Evolutionary conservation across 2,113 vertebrate genomes (phyloP).

Genomic region (Corythornis vintsioides): DNA sequence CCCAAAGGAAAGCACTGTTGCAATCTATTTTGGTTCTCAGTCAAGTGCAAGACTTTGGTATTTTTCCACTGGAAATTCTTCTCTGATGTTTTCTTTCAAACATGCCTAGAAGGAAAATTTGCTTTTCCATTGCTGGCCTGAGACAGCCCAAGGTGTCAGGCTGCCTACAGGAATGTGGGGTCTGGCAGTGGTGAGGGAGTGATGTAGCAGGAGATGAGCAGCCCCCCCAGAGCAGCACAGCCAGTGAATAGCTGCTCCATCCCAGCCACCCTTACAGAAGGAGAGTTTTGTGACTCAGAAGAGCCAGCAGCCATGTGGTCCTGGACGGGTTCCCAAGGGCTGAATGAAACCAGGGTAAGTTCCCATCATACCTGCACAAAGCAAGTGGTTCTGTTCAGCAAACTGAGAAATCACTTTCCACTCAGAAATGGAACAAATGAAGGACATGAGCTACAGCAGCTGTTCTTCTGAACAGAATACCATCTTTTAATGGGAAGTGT

Average conservation of each 20-base stretch:
- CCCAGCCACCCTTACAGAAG: neutral
- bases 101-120: slow-evolving; percentile 11
- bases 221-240: neutral
- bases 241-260: neutral
- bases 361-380: fast-evolving
- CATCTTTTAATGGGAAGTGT: neutral
- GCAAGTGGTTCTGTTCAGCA: neutral
- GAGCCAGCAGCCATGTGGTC: neutral
- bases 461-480: neutral
- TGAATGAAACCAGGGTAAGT: neutral
- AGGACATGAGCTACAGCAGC: fast-evolving
- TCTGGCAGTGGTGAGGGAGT: fast-evolving
- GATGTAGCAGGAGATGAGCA: neutral
- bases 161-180: slow-evolving; percentile 29
- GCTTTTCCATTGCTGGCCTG: neutral
- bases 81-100: neutral
- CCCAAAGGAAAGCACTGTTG: slow-evolving; percentile 27
- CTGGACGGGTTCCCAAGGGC: fast-evolving
- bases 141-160: neutral
- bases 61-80: slow-evolving; percentile 63
- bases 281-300: neutral
- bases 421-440: neutral
- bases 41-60: slow-evolving; percentile 44
- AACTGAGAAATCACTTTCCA: neutral
- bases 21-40: slow-evolving; percentile 36